These are phyloP conservation scores for Melanotus villosus DNA, from an alignment of 2,888 invertebrate species.

Conservation along the genomic window DNA sequence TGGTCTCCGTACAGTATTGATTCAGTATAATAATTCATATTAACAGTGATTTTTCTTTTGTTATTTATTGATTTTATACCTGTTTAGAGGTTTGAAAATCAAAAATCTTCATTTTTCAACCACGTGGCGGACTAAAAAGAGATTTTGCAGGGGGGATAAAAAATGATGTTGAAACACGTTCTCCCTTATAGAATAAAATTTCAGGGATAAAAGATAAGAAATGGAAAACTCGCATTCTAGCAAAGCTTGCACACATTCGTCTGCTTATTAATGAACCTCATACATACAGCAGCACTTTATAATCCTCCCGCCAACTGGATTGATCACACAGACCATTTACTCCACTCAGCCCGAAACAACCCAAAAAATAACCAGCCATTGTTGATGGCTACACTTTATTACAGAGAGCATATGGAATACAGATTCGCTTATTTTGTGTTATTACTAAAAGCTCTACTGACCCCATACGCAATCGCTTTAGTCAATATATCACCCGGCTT, in stretches of 20 bases:
- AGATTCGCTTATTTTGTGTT: slow-evolving; percentile 58
- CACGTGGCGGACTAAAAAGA: no score
- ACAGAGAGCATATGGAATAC: slow-evolving; percentile 63
- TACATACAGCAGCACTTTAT: slow-evolving; percentile 59
- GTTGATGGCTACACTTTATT: slow-evolving; percentile 65
- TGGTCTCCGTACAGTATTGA: no score
- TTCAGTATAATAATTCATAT: no score
- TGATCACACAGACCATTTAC: slow-evolving; percentile 67
- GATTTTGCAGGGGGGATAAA: no score
- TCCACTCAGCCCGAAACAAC: slow-evolving; percentile 60
- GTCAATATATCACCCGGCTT: slow-evolving; percentile 49
- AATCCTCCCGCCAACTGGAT: slow-evolving; percentile 62
- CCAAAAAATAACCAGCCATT: slow-evolving; percentile 66
- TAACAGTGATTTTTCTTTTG: no score
- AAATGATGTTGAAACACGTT: no score
- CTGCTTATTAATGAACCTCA: slow-evolving; percentile 61
- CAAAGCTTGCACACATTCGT: slow-evolving; percentile 34
- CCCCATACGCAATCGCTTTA: slow-evolving; percentile 51
- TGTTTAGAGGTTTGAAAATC: no score
- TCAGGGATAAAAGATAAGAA: slow-evolving; percentile 3
- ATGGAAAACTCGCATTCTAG: neutral
- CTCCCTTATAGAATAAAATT: no score
- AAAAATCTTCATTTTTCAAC: no score
- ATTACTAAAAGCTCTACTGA: slow-evolving; percentile 45
- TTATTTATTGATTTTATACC: no score